These are phyloP conservation scores for Asbolus verrucosus DNA, from an alignment of 1,140 invertebrate species.

Conservation along the genomic window DNA sequence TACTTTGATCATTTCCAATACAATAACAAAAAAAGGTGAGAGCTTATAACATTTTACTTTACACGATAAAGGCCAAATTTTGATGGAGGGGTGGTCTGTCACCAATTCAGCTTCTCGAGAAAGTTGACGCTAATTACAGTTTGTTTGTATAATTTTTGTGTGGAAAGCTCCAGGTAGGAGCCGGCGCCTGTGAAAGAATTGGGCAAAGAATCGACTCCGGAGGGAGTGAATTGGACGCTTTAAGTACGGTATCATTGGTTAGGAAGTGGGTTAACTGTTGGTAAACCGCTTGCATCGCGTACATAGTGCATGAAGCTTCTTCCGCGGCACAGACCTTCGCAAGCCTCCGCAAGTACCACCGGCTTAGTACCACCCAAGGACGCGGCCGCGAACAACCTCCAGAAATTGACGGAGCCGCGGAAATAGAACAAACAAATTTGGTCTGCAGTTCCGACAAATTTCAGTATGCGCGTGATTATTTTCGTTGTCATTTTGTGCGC, in stretches of 20 bases:
- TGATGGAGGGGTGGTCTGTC: too few relatives aligned
- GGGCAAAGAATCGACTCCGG: conserved; percentile 9
- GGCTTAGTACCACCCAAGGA: conserved; percentile 53
- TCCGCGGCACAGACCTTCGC: conserved; percentile 58
- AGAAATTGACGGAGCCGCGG: conserved; percentile 49
- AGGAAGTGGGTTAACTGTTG: conserved; percentile 64
- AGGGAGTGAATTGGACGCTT: conserved; percentile 54
- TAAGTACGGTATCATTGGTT: conserved; percentile 61
- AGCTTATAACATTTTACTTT: too few relatives aligned
- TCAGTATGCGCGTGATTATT: conserved; percentile 58
- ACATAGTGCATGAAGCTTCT: conserved; percentile 61
- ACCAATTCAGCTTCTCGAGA: too few relatives aligned
- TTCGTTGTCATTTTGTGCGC: conserved; percentile 55
- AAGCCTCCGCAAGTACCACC: conserved; percentile 57
- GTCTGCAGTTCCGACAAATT: conserved; percentile 48
- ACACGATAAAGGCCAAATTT: too few relatives aligned
- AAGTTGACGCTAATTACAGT: too few relatives aligned
- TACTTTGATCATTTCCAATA: neutral
- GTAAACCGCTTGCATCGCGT: conserved; percentile 54
- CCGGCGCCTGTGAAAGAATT: conserved; percentile 24
- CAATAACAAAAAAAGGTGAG: neutral
- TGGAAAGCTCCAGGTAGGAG: neutral
- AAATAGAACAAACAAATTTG: conserved; percentile 42
- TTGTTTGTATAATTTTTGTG: too few relatives aligned
- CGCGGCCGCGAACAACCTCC: conserved; percentile 35